Conservation (phyloP, 2,113 vertebrate species). For the Brevimyrus niger region DNA sequence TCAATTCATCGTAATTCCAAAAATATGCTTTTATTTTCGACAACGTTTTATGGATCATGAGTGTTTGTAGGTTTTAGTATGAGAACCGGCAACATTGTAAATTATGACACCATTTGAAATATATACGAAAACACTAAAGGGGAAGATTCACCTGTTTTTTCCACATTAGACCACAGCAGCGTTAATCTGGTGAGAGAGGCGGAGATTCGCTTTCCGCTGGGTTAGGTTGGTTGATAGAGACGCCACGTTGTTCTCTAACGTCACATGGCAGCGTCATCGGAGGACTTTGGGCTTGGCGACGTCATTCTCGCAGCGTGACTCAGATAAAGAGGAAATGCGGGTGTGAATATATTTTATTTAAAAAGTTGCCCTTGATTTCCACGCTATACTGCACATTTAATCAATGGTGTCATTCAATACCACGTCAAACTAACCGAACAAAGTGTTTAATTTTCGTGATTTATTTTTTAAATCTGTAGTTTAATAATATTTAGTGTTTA, state of each 20-base stretch:
- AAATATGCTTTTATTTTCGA: not conserved
- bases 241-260: conserved; percentile 17
- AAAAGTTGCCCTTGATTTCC: not conserved
- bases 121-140: not conserved
- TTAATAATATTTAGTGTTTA: not conserved
- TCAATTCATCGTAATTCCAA: not conserved
- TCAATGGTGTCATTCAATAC: not conserved
- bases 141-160: too few relatives aligned
- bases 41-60: not conserved
- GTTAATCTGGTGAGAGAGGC: not conserved
- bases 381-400: not conserved
- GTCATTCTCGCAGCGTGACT: not conserved
- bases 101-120: not conserved
- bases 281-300: not conserved
- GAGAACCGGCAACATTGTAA: not conserved
- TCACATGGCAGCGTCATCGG: not conserved
- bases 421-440: not conserved
- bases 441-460: not conserved
- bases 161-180: not conserved
- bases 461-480: not conserved
- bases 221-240: conserved; percentile 18
- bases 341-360: not conserved
- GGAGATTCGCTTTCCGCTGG: not conserved
- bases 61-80: not conserved
- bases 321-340: not conserved